A percentile compares a stretch with the other conserved stretches of the same genome.
Conservation (phyloP, 2,113 vertebrate genomes). For the Carassius carassius region DNA sequence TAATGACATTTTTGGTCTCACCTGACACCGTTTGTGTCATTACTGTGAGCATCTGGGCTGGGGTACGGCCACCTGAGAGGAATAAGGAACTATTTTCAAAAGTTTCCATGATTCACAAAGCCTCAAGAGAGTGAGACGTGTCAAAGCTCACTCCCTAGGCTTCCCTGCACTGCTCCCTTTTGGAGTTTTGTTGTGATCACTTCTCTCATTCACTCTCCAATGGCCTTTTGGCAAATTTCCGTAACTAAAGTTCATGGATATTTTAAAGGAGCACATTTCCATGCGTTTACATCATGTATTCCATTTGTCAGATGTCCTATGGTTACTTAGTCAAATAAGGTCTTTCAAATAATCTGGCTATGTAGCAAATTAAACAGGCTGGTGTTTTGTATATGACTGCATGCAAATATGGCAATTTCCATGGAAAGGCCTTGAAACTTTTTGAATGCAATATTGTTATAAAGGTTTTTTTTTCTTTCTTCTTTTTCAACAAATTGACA, state of each 20-base stretch:
- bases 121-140: constrained; percentile 24
- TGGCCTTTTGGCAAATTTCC: constrained; percentile 35
- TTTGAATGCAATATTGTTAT: not conserved
- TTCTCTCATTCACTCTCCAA: not conserved
- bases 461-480: not conserved
- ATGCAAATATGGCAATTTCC: constrained; percentile 9
- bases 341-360: not conserved
- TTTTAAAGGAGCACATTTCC: constrained; percentile 24
- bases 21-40: constrained; percentile 44
- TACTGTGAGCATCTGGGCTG: constrained; percentile 8
- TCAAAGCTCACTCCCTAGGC: constrained; percentile 4
- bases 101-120: constrained; percentile 45
- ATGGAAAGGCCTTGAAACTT: not conserved
- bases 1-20: constrained; percentile 31
- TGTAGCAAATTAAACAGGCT: not conserved
- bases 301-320: not conserved
- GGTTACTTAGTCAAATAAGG: not conserved
- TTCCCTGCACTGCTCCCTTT: not conserved
- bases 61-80: constrained; percentile 30
- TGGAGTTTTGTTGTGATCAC: constrained; percentile 5
- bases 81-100: constrained; percentile 26
- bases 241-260: not conserved
- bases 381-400: not conserved
- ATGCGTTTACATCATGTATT: constrained; percentile 3
- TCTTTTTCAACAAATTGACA: not conserved